Conservation (phyloP, 2,888 invertebrate species). For the Sycophila texana region DNA sequence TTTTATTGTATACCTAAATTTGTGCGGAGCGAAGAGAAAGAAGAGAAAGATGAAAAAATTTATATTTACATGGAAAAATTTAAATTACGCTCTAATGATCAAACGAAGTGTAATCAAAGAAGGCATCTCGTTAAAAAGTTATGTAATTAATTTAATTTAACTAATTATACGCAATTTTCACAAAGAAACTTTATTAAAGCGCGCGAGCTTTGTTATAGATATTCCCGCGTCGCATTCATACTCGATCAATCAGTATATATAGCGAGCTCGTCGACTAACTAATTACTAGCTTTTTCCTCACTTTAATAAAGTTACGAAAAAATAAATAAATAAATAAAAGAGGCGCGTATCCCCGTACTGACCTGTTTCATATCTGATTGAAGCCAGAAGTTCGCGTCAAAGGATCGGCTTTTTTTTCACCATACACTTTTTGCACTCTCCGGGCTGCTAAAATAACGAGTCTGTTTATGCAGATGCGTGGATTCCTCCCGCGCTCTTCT, state of each 20-base stretch:
- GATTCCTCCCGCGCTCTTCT: neutral
- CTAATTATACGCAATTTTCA: no score
- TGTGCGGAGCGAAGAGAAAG: no score
- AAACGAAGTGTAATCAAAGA: no score
- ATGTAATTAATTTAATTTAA: no score
- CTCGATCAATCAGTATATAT: neutral
- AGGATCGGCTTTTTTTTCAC: conserved; percentile 4
- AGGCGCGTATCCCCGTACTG: neutral
- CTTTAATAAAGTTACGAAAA: conserved; percentile 20
- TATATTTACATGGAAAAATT: no score
- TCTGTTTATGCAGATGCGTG: conserved; percentile 4
- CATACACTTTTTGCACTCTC: neutral
- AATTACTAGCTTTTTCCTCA: conserved; percentile 25
- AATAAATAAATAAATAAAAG: conserved; percentile 7
- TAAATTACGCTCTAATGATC: no score
- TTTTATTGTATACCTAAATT: no score
- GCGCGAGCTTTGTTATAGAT: no score
- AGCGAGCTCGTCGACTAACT: neutral
- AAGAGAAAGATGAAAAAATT: no score
- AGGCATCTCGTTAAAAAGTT: no score
- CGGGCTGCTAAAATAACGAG: conserved; percentile 6
- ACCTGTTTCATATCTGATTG: conserved; percentile 21
- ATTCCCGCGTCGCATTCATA: neutral
- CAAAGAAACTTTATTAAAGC: no score
- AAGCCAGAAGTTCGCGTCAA: conserved; percentile 14